Percentiles rank a stretch among this genome's conserved stretches.
phyloP scores from a whole-genome alignment of 2,888 invertebrate species.

The Mimas tiliae region DNA sequence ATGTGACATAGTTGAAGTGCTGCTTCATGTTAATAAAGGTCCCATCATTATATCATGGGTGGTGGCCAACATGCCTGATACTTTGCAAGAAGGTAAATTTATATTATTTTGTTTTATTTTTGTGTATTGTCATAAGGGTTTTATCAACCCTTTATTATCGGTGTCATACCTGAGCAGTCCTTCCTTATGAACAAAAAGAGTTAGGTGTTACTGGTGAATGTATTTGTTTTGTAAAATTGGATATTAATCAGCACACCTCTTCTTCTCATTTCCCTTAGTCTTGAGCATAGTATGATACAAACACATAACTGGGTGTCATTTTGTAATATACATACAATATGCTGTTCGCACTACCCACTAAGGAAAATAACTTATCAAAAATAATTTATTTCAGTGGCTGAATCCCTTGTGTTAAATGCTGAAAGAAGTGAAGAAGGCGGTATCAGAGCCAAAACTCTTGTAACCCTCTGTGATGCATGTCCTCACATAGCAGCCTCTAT shows the following conservation, averaged over 20 bases:
- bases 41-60: slow-evolving; percentile 95
- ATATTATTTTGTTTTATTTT: neutral
- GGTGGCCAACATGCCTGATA: slow-evolving; percentile 97
- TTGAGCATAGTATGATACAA: too few species aligned
- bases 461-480: slow-evolving; percentile 94
- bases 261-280: too few species aligned
- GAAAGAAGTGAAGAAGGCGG: slow-evolving; percentile 95
- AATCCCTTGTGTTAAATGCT: slow-evolving; percentile 93
- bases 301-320: too few species aligned
- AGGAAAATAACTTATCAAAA: neutral
- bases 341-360: too few species aligned
- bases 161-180: too few species aligned
- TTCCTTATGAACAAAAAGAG: too few species aligned
- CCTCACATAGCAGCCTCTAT: slow-evolving; percentile 93
- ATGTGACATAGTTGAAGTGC: slow-evolving; percentile 92
- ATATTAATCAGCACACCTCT: too few species aligned
- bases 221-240: too few species aligned
- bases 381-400: slow-evolving; percentile 86
- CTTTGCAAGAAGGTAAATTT: slow-evolving; percentile 91
- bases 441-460: slow-evolving; percentile 91
- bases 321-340: too few species aligned
- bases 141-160: too few species aligned
- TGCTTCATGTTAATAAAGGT: slow-evolving; percentile 95
- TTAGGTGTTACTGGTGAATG: too few species aligned
- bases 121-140: neutral